Evolutionary conservation across 2,888 invertebrate genomes (phyloP), one percentile per base, ranked within the genome.

Genomic region (Noctuana brunneofusca): DNA sequence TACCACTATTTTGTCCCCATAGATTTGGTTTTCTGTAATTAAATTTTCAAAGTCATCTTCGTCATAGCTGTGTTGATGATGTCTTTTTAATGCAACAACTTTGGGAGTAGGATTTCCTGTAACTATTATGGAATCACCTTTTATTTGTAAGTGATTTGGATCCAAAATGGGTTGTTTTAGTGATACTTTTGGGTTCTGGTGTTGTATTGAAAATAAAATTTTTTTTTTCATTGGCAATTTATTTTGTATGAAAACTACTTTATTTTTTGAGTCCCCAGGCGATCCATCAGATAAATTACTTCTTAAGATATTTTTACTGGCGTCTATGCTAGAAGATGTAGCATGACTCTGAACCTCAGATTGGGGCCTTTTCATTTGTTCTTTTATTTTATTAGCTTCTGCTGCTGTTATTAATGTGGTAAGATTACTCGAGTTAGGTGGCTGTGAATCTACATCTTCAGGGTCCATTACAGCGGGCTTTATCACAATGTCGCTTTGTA

Each of bases 11-110:
- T 92, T 92, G 69, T 92, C 91, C 68, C 92, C 92, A 72, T 92
- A 92, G 66, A 92, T 92, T 81, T 92, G 92, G 78, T 92, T 92
- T 75, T 92, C 92, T 24, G 92, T 92, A 49, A 92, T 92, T 69
- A 92, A 81, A 77, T 92, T 92, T 71, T 92, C 92, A 72, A 92
- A 92, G 74, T 92, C 92, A 64, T 92, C 89, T 73, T 92, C 91
- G 69, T 92, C 92, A 68, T 85, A 86, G 70, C 89, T 87, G 57
- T 91, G 91, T 65, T 92, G 91, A 68, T 90, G 91, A 65, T 89
- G 76, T 49, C 90, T 78, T 75, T 92, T 92, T 54, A 92, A 75
- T 46, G 92, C 85, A 11, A 92, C 91, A 0, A 92, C 92, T 49
- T 49, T 49, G 8, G 89, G 87, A 50, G 87, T 81, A 11, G 27